Base-by-base conservation (phyloP, 2,797 vertebrate genomes). In the Macroramphosus scolopax region DNA sequence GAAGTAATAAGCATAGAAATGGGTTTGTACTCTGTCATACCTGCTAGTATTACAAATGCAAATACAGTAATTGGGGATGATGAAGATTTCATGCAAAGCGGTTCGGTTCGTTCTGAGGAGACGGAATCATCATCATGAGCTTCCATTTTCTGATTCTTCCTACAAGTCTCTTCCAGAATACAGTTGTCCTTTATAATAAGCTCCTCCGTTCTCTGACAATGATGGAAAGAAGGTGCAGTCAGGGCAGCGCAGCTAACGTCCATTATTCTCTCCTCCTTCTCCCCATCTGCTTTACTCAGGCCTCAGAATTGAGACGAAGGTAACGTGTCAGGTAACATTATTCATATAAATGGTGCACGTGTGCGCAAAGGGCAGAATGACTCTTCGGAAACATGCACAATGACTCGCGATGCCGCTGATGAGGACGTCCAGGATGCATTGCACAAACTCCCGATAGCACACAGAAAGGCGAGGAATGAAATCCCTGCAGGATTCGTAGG, bases 391-490 rank as follows among this genome's bases (percentile, higher is more conserved):
- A 25, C 54, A 17, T 9, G 45, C 46, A 62, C 47, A 68, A 44
- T 58, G 33, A 30, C 32, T 52, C 6, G 4, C 20, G n/a, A 14
- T 6, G 29, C 15, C 17, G 8, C 17, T 14, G 1, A 1, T 8
- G 17, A 48, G 36, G 45, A 45, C 35, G 26, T 8, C 18, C 32
- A 62, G 52, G 34, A 25, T 16, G 36, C 8, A 34, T 1, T n/a
- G 4, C 8, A 22, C 36, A 50, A 42, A 41, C 56, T 35, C 26
- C 30, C 26, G 48, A 45, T 25, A 48, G 16, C 3, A 4, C 18
- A 28, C 14, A 29, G 16, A 51, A 32, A 42, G 16, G 33, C 34
- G 16, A 34, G 39, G 72, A 62, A 77, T 71, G 20, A 61, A 68
- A 73, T 51, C 50, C 51, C 61, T 22, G 13, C 39, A 52, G 71